phyloP scores from a whole-genome alignment of 2,113 vertebrate species.

The Rostratula benghalensis region DNA sequence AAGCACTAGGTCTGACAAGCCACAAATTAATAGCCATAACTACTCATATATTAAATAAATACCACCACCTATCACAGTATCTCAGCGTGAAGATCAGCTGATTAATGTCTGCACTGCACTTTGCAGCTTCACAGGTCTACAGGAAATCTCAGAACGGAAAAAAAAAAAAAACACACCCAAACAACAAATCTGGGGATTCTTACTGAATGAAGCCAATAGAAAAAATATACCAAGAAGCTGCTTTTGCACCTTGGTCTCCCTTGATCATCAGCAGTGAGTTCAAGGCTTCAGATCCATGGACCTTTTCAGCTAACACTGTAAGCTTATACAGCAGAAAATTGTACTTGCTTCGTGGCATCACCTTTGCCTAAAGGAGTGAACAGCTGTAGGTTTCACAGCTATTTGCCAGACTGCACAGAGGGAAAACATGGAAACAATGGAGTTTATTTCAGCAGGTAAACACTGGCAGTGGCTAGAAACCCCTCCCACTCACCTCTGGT shows the following conservation, averaged over 20 bases:
- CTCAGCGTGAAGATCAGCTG: not conserved
- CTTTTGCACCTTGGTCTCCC: not conserved
- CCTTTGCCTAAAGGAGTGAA: not conserved
- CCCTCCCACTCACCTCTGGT: not conserved
- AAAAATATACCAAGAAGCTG: not conserved
- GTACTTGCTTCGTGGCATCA: not conserved
- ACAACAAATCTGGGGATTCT: not conserved
- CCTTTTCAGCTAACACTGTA: not conserved
- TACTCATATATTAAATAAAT: not conserved
- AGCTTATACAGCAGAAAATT: accelerated
- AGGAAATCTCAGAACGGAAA: not conserved
- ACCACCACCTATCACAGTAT: not conserved
- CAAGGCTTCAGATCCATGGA: not conserved
- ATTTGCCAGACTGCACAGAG: not conserved
- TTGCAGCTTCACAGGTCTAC: not conserved
- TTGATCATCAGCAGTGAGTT: not conserved
- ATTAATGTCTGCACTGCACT: not conserved
- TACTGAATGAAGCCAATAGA: not conserved
- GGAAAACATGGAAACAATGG: accelerated
- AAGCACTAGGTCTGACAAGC: not conserved
- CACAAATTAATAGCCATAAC: not conserved
- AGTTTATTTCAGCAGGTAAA: not conserved
- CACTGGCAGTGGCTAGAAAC: not conserved
- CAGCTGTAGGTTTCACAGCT: not conserved
- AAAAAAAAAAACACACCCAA: not conserved